Evolutionary conservation across 2,797 vertebrate species (phyloP), one percentile per base, ranked within the genome.

Genomic region (Paedocypris micromegethes): DNA sequence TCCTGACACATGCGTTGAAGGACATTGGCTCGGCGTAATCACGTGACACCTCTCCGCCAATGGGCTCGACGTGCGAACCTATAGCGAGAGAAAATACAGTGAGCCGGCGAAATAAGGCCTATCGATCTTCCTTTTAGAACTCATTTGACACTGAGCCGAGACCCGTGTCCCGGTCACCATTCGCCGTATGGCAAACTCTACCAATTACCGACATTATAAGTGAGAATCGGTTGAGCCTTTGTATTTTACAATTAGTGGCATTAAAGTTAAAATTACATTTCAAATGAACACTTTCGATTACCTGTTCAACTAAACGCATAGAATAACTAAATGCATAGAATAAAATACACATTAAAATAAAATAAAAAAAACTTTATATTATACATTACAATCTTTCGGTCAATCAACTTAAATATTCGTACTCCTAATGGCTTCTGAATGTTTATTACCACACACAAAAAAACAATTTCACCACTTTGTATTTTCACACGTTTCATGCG

Each of bases 51-150:
- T 86, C 87, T 94, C 92, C 91, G 90, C 96, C 96, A 98, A 98
- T 98, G 90, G 92, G 93, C 90, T 90, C 93, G 90, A 89, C 76
- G 87, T 89, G 88, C 91, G 92, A 92, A 96, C 94, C 95, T 98
- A 91, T 88, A 91, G 90, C 87, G 86, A 90, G 85, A 89, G 88
- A 86, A 90, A 88, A 86, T 86, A 90, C 80, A 77, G 88, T 91
- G 91, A 93, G 87, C 89, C 92, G 91, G 91, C 91, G 92, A 94
- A 95, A 96, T 94, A 85, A 92, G 86, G 81, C 86, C 89, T 92
- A 98, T 98, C 95, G 94, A 98, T 98, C 96, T 98, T 98, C 95
- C 93, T 97, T 90, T 93, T 95, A 96, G 96, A 95, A 92, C 93
- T 89, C 90, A 89, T 88, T 86, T 98, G 96, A 97, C 96, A 97